These are phyloP conservation scores for Ptyas mucosa DNA, from an alignment of 2,113 vertebrate species.

Conservation along the genomic window DNA sequence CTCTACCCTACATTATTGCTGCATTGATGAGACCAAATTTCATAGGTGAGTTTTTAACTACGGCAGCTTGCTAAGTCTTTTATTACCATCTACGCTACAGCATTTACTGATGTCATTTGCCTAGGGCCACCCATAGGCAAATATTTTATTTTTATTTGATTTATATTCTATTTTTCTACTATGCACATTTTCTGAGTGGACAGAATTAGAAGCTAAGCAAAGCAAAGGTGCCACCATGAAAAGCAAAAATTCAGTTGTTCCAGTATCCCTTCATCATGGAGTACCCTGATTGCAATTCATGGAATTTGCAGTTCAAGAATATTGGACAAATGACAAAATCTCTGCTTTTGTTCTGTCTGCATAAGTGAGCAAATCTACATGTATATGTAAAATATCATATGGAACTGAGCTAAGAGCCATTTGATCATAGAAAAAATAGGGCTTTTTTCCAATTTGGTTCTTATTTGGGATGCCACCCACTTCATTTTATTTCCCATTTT, in stretches of 20 bases:
- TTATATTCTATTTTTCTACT: not conserved
- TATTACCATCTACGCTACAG: not conserved
- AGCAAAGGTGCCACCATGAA: not conserved
- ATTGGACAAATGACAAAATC: not conserved
- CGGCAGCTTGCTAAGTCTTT: not conserved
- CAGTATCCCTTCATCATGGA: not conserved
- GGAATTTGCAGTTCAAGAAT: not conserved
- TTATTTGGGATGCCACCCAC: not conserved
- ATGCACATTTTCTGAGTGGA: not conserved
- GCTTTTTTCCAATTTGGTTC: not conserved
- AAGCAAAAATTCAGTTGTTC: not conserved
- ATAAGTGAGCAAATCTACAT: not conserved
- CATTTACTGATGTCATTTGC: not conserved
- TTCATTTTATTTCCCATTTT: not conserved
- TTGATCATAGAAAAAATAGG: not conserved
- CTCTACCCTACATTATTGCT: not conserved
- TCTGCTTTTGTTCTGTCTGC: not conserved
- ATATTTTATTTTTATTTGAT: not conserved
- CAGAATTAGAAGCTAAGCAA: not conserved
- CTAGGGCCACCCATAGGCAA: not conserved
- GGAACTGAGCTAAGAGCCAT: not conserved
- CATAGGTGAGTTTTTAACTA: not conserved
- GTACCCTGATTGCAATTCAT: not conserved
- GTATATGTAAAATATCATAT: not conserved
- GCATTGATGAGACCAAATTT: not conserved